These are phyloP conservation scores for Vannuccia rotundouncinata DNA, from an alignment of 2,888 invertebrate species.

Conservation along the genomic window DNA sequence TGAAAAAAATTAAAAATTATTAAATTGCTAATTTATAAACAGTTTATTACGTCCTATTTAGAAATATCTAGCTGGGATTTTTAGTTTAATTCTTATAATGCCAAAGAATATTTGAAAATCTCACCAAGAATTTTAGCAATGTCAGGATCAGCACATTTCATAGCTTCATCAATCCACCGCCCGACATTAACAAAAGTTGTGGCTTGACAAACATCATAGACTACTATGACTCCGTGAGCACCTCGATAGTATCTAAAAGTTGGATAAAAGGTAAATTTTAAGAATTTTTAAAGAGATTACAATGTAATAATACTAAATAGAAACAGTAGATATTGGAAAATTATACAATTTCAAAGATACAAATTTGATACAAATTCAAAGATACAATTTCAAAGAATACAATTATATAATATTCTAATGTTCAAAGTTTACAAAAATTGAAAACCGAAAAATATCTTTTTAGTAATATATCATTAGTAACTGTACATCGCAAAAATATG, in stretches of 20 bases:
- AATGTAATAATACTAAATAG: neutral
- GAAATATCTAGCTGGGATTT: too few species aligned
- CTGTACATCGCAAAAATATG: too few species aligned
- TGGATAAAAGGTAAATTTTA: neutral
- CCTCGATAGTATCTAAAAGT: conserved; percentile 78
- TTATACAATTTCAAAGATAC: neutral
- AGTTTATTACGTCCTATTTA: too few species aligned
- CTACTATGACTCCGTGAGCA: conserved; percentile 97
- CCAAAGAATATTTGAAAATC: too few species aligned
- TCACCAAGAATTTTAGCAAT: conserved; percentile 29
- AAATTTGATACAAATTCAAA: neutral
- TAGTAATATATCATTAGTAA: neutral
- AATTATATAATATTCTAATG: neutral
- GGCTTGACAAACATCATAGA: conserved; percentile 96
- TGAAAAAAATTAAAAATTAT: too few species aligned
- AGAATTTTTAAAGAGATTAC: neutral
- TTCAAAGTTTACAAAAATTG: neutral
- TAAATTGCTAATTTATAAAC: too few species aligned
- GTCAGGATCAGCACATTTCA: conserved; percentile 97
- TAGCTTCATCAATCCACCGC: conserved; percentile 96
- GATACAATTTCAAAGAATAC: neutral
- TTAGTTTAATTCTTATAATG: neutral
- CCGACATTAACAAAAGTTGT: conserved; percentile 99
- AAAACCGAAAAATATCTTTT: neutral
- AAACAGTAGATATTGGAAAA: neutral